Evolutionary conservation across 2,113 vertebrate species (phyloP), one percentile per base, ranked within the genome.

Genomic region (Elephas maximus): DNA sequence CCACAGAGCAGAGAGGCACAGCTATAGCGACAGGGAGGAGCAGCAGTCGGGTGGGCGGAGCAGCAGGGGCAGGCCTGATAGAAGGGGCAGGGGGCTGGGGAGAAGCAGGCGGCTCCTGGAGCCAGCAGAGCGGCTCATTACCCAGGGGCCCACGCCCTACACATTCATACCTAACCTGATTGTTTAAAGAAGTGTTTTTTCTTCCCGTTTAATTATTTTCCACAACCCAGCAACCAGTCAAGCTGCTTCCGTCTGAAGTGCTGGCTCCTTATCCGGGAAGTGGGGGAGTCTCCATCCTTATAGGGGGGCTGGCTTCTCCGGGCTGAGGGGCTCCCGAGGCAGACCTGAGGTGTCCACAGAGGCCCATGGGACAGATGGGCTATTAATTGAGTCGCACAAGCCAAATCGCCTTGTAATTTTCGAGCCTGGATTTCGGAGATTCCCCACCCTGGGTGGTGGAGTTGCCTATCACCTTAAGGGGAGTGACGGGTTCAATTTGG

Each of bases 141-240:
- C 94, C 97, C 96, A 63, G 91, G 89, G 84, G 97, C 97, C 99
- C 98, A 98, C 98, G 97, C 99, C 99, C 98, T 97, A 97, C 97
- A 97, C 98, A 96, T 98, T 98, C 98, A 98, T 98, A 97, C 98
- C 98, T 98, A 98, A 97, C 98, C 98, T 97, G 98, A 93, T 98
- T 96, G 98, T 97, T 97, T 95, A 96, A 98, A 98, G 98, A 98
- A 98, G 95, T 93, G 91, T 87, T 77, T 94, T 74, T 65, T 21
- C 76, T 57, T 45, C 41, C 48, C 74, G 92, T 76, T 97, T 96
- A 97, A 60, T 94, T 41, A 78, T 97, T 98, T 98, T 98, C 97
- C 97, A 98, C 96, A 97, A 95, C 92, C 95, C 96, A 97, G 95
- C 96, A 99, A 98, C 98, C 97, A 97, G 98, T 98, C 78, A 0